Evolutionary conservation across 2,888 invertebrate species (phyloP), one percentile per base, ranked within the genome.

Genomic region (Troides aeacus): DNA sequence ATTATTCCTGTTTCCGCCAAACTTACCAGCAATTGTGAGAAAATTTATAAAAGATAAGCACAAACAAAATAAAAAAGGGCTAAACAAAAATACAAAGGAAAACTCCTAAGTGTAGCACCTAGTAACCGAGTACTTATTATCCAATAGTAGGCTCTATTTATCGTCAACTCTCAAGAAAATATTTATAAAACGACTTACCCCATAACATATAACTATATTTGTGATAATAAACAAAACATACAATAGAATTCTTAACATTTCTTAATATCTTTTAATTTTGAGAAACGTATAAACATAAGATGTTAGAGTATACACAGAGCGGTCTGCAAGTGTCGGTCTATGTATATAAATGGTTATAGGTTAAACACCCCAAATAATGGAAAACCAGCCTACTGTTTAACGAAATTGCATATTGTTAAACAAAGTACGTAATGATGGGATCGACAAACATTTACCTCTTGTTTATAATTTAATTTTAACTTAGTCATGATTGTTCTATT

Each of bases 321-420:
- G 15, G 46, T 39, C 39, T 39, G 39, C 15, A 15, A 36, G 8
- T 61, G n/a, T n/a, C 21, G 21, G 2, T 1, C 17, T 58, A 23
- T 30, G 30, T 30, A 30, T 58, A 42, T 65, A 58, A 42, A 65
- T 65, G 23, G 10, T 4, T 4, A 30, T 30, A 36, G 59, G 0
- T 59, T 50, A n/a, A 50, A 60, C 21, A 24, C 2, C 46, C 46
- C 24, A 53, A 39, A 64, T 64, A 64, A 63, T 57, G n/a, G 23
- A 18, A 58, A 62, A 39, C 42, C 69, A 56, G 46, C 62, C 58
- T 21, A 67, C 68, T 70, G 67, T 68, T 72, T 71, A 67, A 46
- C 46, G n/a, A 61, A 69, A 65, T 30, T 46, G 24, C 30, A 21
- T 17, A 42, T 62, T 59, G 46, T 46, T 46, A 15, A 46, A 46